Base-by-base conservation (phyloP, 2,888 invertebrate species). In the Resseliella maxima region DNA sequence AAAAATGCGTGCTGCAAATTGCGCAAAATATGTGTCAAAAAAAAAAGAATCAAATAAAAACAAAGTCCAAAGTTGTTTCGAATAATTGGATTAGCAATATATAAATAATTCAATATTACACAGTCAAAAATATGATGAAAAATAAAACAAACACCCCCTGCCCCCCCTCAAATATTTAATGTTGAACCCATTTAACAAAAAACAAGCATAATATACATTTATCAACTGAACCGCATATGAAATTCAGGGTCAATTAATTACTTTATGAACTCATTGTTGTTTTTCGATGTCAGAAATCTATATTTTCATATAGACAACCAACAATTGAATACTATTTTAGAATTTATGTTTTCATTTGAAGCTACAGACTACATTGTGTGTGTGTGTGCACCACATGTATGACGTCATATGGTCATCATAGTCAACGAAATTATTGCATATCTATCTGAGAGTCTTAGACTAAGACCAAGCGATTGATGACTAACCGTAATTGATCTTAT, bases 91-190 rank as follows among this genome's bases (percentile, higher is more conserved):
- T 12, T 31, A 31, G 31, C n/a, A 21, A 8, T 41, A 50, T 1
- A 72, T 72, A 72, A n/a, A 31, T 27, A 59, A 24, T 50, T 50
- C 10, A 50, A 24, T 59, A 59, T 8, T 72, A 72, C 72, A 72
- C 72, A 31, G 0, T 12, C 31, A 10, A 59, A 59, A 59, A 72
- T 31, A 18, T 18, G 18, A 50, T 18, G 31, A 8, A 72, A 1
- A 72, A 72, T 31, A 50, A 50, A 50, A 50, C 50, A 50, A 50
- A 50, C 8, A 21, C 12, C n/a, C n/a, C n/a, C n/a, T n/a, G n/a
- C n/a, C n/a, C 31, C 31, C 15, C 27, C 5, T 12, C n/a, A 59
- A 59, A 59, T 59, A 59, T 24, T 59, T 24, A 59, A 59, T 59
- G n/a, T 59, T 59, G 24, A 59, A 59, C 24, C 59, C 59, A 59